Evolutionary conservation across 2,888 invertebrate species (phyloP), one percentile per base, ranked within the genome.

Genomic region (Ophion ellenae): DNA sequence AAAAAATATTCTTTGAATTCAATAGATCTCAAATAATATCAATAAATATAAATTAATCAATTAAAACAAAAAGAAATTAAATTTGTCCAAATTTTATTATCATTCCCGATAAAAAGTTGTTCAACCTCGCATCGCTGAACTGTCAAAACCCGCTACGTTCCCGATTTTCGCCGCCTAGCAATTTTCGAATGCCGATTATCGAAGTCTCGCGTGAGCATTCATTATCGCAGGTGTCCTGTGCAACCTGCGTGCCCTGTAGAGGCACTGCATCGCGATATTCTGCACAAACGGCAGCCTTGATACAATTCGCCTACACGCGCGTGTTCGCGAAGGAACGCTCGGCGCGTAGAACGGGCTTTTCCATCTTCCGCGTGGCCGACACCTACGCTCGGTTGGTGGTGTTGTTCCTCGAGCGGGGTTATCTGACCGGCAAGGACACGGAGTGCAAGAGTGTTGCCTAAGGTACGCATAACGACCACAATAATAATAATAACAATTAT

Each of bases 321-420:
- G 87, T 85, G 85, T 81, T 78, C 76, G 71, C 63, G 74, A 64
- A 67, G 74, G 83, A 69, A 81, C 83, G 87, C 85, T 71, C 47
- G 81, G 61, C 82, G 79, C 80, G 89, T 90, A 89, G 90, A 91
- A 90, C 90, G 90, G 73, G 90, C 92, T 92, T 92, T 92, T 92
- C 91, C 91, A 93, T 93, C 93, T 93, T 93, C 93, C 93, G 93
- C 91, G 91, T 93, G 91, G 89, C 90, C 87, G 89, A 91, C 93
- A 91, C 93, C 93, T 91, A 93, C 93, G 91, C 89, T 88, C 28
- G 40, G 64, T 74, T 66, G 45, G 73, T 70, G 70, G 59, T 75
- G 77, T 32, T 70, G 47, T 57, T 14, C 53, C n/a, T 78, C 69
- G 57, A 57, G 20, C 69, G 67, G 75, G 66, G 24, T 69, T 78